Evolutionary conservation across 2,113 vertebrate genomes (phyloP), one percentile per base, ranked within the genome.

Genomic region (Indri indri): DNA sequence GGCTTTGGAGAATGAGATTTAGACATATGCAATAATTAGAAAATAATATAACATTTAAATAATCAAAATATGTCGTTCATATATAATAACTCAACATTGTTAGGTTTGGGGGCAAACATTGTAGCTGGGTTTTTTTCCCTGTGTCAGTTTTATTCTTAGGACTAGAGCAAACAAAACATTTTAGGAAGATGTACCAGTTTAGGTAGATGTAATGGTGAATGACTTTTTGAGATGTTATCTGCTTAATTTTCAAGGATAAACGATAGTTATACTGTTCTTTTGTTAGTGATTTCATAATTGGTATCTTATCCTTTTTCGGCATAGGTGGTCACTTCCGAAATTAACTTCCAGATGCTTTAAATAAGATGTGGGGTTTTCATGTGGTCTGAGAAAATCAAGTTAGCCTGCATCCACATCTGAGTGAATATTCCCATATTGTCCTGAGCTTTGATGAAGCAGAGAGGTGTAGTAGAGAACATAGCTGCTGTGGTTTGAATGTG

Each of bases 231-330:
- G 77, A 23, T 52, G 32, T 61, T 47, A 32, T 40, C 14, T 61
- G 71, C 23, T 92, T 88, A 47, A 16, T 94, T 71, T 87, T 94
- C 84, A 94, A 70, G 47, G n/a, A 50, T 42, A 90, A 54, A 73
- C 25, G 91, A 54, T 14, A 32, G 25, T 23, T 40, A 8, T 37
- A 1, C 27, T 70, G 2, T 59, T 87, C 74, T 79, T 87, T 88
- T 68, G 47, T 94, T 90, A 57, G 32, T 71, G 30, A 71, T 84
- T 94, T 65, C 22, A 25, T 73, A n/a, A 34, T 79, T 81, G 20
- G 13, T 40, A 11, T 34, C 61, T 83, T 57, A 81, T 52, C 17
- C 20, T 40, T 65, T 90, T 42, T 50, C 23, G 16, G 25, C 25
- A 63, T 65, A 76, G 34, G 6, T 27, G 16, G 7, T 83, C 45